These are phyloP conservation scores for Cydia splendana DNA, from an alignment of 1,140 invertebrate genomes.

Conservation along the genomic window DNA sequence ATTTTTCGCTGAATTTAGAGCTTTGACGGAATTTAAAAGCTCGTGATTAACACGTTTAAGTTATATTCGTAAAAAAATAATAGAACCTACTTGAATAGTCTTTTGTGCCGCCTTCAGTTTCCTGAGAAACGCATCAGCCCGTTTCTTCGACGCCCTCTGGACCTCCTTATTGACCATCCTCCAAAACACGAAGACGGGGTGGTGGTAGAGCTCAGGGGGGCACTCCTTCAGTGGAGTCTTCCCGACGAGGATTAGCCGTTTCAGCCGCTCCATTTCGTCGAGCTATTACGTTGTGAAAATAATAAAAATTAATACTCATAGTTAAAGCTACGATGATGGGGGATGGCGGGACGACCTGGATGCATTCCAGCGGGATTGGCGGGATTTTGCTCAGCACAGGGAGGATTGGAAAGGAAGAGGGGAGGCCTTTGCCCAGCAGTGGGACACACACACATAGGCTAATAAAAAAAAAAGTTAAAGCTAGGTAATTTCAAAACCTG, in stretches of 20 bases:
- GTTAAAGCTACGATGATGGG: too few species aligned
- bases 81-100: slow-evolving; percentile 74
- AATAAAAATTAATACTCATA: too few species aligned
- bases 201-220: slow-evolving; percentile 82
- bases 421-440: too few species aligned
- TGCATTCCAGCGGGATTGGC: too few species aligned
- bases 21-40: too few species aligned
- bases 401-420: too few species aligned
- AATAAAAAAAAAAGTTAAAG: too few species aligned
- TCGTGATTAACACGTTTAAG: not conserved
- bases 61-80: not conserved
- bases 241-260: slow-evolving; percentile 83
- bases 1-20: too few species aligned
- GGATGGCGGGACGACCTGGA: too few species aligned
- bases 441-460: too few species aligned
- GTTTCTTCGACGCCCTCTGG: slow-evolving; percentile 71
- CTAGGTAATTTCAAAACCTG: too few species aligned
- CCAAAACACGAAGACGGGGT: slow-evolving; percentile 84
- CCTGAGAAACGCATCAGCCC: slow-evolving; percentile 81
- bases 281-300: slow-evolving; percentile 65
- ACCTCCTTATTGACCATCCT: slow-evolving; percentile 76
- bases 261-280: slow-evolving; percentile 84
- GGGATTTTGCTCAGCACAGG: too few species aligned
- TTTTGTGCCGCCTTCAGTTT: slow-evolving; percentile 80
- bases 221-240: slow-evolving; percentile 82